Percentiles rank a stretch among this genome's conserved stretches.
Conservation (phyloP, 53 echinoderm and acorn worm species). For the Echinarachnius parma region DNA sequence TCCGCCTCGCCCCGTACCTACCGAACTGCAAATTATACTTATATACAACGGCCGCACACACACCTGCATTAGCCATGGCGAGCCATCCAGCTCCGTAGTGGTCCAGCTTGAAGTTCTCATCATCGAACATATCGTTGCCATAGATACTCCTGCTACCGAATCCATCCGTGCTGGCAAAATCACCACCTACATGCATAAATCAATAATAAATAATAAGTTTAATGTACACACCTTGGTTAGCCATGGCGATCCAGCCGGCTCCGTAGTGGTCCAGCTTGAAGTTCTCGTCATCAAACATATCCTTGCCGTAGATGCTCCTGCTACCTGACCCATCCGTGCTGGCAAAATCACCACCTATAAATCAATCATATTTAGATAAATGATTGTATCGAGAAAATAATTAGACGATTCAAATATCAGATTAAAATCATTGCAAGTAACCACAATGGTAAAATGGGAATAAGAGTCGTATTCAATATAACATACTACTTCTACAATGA, state of each 20-base stretch:
- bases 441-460: too few species aligned
- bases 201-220: too few species aligned
- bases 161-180: constrained; percentile 66
- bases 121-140: constrained; percentile 70
- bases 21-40: too few species aligned
- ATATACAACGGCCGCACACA: too few species aligned
- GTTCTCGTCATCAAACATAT: constrained; percentile 79
- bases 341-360: constrained; percentile 83
- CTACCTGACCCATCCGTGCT: constrained; percentile 68
- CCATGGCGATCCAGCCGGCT: constrained; percentile 95
- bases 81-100: constrained; percentile 94
- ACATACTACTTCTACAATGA: too few species aligned
- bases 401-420: too few species aligned
- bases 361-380: too few species aligned
- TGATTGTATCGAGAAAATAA: too few species aligned
- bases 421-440: too few species aligned
- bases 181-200: constrained; percentile 92
- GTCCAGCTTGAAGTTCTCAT: constrained; percentile 78
- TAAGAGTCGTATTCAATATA: too few species aligned
- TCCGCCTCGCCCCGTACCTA: too few species aligned
- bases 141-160: constrained; percentile 73
- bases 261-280: constrained; percentile 84
- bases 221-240: constrained; percentile 97
- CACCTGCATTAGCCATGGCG: constrained; percentile 97
- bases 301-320: constrained; percentile 70